These are phyloP conservation scores for Onychorhynchus coronatus DNA, from an alignment of 2,113 vertebrate genomes.

Conservation along the genomic window DNA sequence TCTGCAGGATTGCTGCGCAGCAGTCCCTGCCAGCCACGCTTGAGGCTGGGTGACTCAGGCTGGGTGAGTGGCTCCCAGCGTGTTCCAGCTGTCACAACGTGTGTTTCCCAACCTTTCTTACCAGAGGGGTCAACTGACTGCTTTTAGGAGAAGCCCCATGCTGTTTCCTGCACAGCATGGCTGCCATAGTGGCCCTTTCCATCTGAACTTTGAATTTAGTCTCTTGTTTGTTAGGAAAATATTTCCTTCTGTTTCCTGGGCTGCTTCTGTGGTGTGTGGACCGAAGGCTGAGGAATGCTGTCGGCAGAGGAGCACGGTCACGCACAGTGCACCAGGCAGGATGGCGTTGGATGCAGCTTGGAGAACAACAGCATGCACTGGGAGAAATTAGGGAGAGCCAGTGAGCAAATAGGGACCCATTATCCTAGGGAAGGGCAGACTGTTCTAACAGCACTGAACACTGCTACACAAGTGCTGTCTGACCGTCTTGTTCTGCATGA, in stretches of 20 bases:
- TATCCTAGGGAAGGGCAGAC: background rate
- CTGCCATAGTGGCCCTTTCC: background rate
- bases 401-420: no score
- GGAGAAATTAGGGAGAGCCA: background rate
- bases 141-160: background rate
- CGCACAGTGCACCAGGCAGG: background rate
- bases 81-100: accelerated
- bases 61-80: background rate
- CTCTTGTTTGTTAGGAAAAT: background rate
- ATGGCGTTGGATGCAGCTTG: accelerated
- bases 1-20: background rate
- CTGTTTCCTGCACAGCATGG: background rate
- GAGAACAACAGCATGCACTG: background rate
- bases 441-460: background rate
- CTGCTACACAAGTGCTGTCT: accelerated
- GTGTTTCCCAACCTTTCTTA: background rate
- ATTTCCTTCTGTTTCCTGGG: background rate
- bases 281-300: background rate
- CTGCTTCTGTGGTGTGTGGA: accelerated
- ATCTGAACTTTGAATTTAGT: background rate
- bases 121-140: accelerated
- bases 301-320: accelerated
- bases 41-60: background rate
- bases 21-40: background rate
- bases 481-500: background rate